These are phyloP conservation scores for Gila orcuttii DNA, from an alignment of 2,113 vertebrate species.

Conservation along the genomic window DNA sequence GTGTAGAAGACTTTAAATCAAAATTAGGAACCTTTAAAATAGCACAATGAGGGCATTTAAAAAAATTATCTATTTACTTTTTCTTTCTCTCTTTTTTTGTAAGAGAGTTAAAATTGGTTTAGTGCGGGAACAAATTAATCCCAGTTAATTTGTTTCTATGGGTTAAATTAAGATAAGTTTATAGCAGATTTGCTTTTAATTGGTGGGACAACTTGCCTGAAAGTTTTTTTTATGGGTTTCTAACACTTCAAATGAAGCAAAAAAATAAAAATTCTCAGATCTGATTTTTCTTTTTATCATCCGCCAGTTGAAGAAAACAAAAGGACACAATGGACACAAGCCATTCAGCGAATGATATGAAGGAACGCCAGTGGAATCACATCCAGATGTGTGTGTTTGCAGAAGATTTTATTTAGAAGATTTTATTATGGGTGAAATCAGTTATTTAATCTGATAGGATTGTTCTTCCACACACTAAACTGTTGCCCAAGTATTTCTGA, in stretches of 20 bases:
- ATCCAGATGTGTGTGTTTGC: constrained; percentile 21
- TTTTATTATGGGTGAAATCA: constrained; percentile 20
- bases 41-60: too few relatives aligned
- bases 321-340: neutral
- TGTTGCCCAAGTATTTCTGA: neutral
- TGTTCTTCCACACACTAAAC: neutral
- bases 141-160: neutral
- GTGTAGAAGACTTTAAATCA: too few relatives aligned
- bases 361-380: neutral
- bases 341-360: neutral
- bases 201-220: neutral
- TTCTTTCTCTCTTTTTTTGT: neutral
- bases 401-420: neutral
- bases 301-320: constrained; percentile 5
- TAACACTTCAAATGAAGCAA: neutral
- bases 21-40: too few relatives aligned
- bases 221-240: neutral
- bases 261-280: neutral
- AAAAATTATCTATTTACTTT: neutral
- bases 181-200: neutral
- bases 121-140: neutral
- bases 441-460: neutral
- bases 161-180: neutral
- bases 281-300: neutral
- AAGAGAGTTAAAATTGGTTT: neutral